These are phyloP conservation scores for Patella depressa DNA, from an alignment of 2,888 invertebrate genomes.

Conservation along the genomic window DNA sequence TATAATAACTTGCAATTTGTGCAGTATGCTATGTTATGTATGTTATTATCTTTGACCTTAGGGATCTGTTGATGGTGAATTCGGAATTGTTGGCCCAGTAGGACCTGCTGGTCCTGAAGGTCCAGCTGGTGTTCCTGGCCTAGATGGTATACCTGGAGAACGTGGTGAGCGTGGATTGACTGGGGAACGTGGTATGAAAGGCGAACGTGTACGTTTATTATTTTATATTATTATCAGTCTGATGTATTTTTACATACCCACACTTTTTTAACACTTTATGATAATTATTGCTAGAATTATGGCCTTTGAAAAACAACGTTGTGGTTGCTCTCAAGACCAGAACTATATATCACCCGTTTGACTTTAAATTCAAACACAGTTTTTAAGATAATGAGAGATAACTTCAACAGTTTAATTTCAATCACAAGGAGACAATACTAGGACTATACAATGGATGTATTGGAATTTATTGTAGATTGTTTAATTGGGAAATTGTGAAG, in stretches of 20 bases:
- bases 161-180: constrained; percentile 38
- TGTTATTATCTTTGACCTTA: not conserved
- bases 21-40: not conserved
- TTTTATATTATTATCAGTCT: not conserved
- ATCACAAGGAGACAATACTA: too few species aligned
- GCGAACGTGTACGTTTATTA: constrained; percentile 36
- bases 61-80: constrained; percentile 16
- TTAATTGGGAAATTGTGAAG: not conserved
- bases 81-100: constrained; percentile 37
- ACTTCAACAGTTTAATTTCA: too few species aligned
- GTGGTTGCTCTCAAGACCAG: too few species aligned
- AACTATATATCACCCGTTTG: too few species aligned
- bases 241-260: too few species aligned
- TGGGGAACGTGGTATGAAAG: constrained; percentile 32
- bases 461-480: not conserved
- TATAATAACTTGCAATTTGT: too few species aligned
- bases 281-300: too few species aligned
- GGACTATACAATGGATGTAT: too few species aligned
- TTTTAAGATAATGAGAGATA: too few species aligned
- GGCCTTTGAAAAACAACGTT: too few species aligned
- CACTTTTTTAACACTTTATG: too few species aligned
- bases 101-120: constrained; percentile 40
- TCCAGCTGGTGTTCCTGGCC: constrained; percentile 31
- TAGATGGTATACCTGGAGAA: constrained; percentile 35
- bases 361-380: too few species aligned